Base-by-base conservation (phyloP, 2,888 invertebrate species). In the Rhabditoides inermis region DNA sequence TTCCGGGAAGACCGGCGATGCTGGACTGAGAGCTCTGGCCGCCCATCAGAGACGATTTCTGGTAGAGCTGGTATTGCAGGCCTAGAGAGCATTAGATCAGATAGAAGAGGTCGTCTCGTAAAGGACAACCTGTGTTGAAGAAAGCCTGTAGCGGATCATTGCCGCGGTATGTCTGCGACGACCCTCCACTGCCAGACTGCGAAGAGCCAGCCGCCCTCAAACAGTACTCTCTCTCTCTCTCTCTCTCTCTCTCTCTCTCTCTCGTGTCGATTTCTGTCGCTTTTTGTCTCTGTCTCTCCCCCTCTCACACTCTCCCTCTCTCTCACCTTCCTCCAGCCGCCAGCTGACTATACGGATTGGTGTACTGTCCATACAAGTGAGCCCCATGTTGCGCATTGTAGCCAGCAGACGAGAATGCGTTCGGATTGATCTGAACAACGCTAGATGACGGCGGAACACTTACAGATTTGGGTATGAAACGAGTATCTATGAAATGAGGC, bases 11-110 rank as follows among this genome's bases (percentile, higher is more conserved):
- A 0, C 61, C 63, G 10, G 67, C 54, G 45, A 69, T 56, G 7
- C 69, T 53, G 12, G 30, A 37, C 1, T n/a, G n/a, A n/a, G n/a
- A n/a, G n/a, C n/a, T n/a, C n/a, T n/a, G n/a, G n/a, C n/a, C n/a
- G n/a, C n/a, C n/a, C n/a, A 55, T 42, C 4, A 55, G 35, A 0
- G 48, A 45, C 6, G 70, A 61, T 40, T 68, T 70, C 32, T 65
- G 67, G 51, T 74, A 73, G 6, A 73, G 51, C 45, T 74, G 72
- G 50, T 74, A 73, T 45, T 64, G 73, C 2, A 73, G 59, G 6
- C 71, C 67, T 63, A 44, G 35, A 57, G 49, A 35, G n/a, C 15
- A 39, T 39, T 15, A 26, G 18, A 4, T 27, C 4, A 45, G 36
- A 22, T 15, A 42, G n/a, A 1, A 41, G n/a, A 23, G 6, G 12